phyloP scores from a whole-genome alignment of 2,888 invertebrate genomes.

The Plemyria rubiginata region DNA sequence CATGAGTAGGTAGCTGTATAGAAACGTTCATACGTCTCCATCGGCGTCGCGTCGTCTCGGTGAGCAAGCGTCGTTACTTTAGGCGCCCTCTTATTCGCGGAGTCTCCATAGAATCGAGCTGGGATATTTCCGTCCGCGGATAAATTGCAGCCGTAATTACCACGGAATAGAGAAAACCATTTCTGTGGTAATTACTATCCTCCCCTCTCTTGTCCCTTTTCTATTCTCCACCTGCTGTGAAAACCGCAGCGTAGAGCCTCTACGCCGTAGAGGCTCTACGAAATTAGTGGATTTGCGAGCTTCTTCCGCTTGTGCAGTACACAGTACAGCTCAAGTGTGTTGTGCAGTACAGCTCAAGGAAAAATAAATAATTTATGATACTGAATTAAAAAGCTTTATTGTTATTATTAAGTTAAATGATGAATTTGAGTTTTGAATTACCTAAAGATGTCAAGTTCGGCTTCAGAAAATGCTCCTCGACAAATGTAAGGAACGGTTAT shows the following conservation, averaged over 20 bases:
- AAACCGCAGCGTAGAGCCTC: background rate
- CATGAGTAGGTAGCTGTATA: no score
- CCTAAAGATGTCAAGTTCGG: constrained; percentile 11
- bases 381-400: no score
- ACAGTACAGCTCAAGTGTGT: no score
- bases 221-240: background rate
- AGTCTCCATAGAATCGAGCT: background rate
- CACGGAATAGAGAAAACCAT: no score
- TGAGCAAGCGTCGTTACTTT: no score
- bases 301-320: no score
- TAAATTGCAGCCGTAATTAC: constrained; percentile 24
- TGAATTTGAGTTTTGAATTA: background rate
- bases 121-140: constrained; percentile 6
- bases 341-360: no score
- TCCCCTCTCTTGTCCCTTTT: background rate
- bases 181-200: constrained; percentile 21
- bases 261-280: no score
- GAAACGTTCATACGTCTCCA: background rate
- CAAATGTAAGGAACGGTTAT: constrained; percentile 58
- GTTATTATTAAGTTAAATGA: background rate
- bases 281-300: no score
- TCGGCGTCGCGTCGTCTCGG: background rate
- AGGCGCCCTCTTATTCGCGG: background rate
- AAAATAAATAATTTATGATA: no score
- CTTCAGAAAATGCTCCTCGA: constrained; percentile 42